A percentile compares a stretch with the other conserved stretches of the same genome.
phyloP scores from a whole-genome alignment of 2,888 invertebrate species.

The Gastracanthus pulcherrimus region DNA sequence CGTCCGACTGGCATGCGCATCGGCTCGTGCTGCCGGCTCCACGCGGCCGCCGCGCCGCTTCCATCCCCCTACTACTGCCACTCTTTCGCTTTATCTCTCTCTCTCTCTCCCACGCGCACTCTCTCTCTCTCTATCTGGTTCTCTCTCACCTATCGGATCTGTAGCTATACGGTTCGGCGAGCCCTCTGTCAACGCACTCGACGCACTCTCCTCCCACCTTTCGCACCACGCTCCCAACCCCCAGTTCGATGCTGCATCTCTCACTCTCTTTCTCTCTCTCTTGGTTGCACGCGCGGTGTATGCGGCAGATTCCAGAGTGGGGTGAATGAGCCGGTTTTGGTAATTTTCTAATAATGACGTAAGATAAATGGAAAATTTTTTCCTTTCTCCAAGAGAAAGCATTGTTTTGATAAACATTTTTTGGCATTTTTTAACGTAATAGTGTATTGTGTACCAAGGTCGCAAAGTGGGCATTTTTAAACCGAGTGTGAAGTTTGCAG shows the following conservation, averaged over 20 bases:
- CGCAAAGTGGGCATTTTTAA: too few relatives aligned
- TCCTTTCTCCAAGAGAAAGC: too few relatives aligned
- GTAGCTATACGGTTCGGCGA: background rate
- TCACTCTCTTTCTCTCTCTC: background rate
- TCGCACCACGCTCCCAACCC: background rate
- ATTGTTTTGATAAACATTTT: too few relatives aligned
- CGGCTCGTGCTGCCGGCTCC: conserved; percentile 56
- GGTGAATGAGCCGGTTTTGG: too few relatives aligned
- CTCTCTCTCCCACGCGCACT: conserved; percentile 30
- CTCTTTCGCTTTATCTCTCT: conserved; percentile 26
- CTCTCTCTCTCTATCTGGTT: conserved; percentile 6
- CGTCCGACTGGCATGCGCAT: conserved; percentile 61
- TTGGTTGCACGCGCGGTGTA: too few relatives aligned
- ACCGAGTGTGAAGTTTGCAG: too few relatives aligned
- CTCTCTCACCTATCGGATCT: background rate
- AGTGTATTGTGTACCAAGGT: too few relatives aligned
- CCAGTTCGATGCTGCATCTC: too few relatives aligned
- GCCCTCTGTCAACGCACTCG: conserved; percentile 54
- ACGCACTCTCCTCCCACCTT: conserved; percentile 16
- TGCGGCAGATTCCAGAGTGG: too few relatives aligned
- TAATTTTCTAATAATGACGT: too few relatives aligned
- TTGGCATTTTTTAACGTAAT: too few relatives aligned
- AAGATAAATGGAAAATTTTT: too few relatives aligned
- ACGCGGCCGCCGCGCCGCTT: conserved; percentile 61
- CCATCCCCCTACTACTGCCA: conserved; percentile 55